Base-by-base conservation (phyloP, 2,797 vertebrate species). In the Leptoclinus maculatus region DNA sequence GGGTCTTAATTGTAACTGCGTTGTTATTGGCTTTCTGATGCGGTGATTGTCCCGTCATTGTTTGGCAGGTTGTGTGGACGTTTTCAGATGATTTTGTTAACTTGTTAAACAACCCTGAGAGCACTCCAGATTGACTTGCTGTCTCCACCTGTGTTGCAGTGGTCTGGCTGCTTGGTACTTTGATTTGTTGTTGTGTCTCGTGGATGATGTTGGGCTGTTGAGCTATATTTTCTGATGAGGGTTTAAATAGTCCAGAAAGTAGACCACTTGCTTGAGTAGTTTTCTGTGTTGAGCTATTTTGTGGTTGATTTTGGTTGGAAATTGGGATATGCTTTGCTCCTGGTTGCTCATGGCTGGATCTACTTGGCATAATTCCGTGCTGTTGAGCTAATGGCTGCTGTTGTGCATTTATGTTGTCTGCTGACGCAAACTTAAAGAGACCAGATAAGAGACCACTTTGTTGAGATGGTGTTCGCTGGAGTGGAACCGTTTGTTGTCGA, bases 371-470 rank as follows among this genome's bases (percentile, higher is more conserved):
- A 59, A 89, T 63, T 63, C 56, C 66, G 16, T 87, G 83, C 27
- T 84, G 87, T 39, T 87, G 89, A 75, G 57, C 25, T 75, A 76
- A 36, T 82, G 74, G 32, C 14, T 89, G 76, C 17, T 87, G 80
- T 65, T 90, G 83, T 25, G 62, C 58, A 56, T 85, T 88, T 58
- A 92, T 71, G 65, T 92, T 94, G 87, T 96, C 96, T 75, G 92
- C 91, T 78, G 96, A 96, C 84, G 95, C 87, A 91, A 95, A 95
- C 88, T 93, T 98, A 70, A 95, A 94, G 79, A 94, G 85, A 23
- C 92, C 93, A 84, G 94, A 92, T 10, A 94, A 84, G 82, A 94
- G 47, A 43, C 90, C 86, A 71, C 88, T 84, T 90, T 94, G 84
- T 12, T 94, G 84, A n/a, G 88, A 82, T 45, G 81, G 74, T 47